Percentiles rank a stretch among this genome's conserved stretches.
Conservation (phyloP, 1,140 invertebrate genomes). For the Amyelois transitella region DNA sequence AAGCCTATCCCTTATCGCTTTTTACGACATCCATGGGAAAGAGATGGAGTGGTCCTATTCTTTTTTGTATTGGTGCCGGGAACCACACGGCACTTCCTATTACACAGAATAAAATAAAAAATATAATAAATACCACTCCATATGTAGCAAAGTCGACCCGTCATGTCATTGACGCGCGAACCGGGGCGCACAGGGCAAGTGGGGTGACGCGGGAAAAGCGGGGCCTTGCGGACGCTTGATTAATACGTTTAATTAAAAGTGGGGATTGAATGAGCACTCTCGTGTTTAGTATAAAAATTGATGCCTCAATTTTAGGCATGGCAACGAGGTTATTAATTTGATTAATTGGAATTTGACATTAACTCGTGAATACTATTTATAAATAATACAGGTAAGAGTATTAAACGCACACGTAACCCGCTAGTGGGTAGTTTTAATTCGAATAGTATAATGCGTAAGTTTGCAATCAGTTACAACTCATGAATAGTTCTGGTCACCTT, state of each 20-base stretch:
- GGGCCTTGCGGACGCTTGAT: constrained; percentile 12
- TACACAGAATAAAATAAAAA: background rate
- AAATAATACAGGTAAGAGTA: too few relatives aligned
- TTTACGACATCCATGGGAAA: too few relatives aligned
- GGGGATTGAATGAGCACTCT: constrained; percentile 6
- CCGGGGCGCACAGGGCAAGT: background rate
- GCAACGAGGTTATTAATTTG: background rate
- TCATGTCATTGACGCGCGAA: constrained; percentile 22
- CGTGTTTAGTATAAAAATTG: constrained; percentile 17
- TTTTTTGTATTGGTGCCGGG: too few relatives aligned
- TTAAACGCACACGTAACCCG: too few relatives aligned
- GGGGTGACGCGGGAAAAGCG: background rate
- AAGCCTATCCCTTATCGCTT: too few relatives aligned
- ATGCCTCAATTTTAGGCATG: background rate
- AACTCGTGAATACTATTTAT: too few relatives aligned
- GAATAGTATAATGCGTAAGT: too few relatives aligned
- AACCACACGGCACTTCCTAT: too few relatives aligned
- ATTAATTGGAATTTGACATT: background rate
- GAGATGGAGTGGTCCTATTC: too few relatives aligned
- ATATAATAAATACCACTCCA: background rate
- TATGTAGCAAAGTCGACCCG: constrained; percentile 12
- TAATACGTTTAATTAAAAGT: constrained; percentile 31
- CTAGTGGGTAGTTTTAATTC: too few relatives aligned
- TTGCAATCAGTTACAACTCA: too few relatives aligned
- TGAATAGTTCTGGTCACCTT: too few relatives aligned